Evolutionary conservation across 1,140 invertebrate genomes (phyloP).

Genomic region (Calycopis cecrops): DNA sequence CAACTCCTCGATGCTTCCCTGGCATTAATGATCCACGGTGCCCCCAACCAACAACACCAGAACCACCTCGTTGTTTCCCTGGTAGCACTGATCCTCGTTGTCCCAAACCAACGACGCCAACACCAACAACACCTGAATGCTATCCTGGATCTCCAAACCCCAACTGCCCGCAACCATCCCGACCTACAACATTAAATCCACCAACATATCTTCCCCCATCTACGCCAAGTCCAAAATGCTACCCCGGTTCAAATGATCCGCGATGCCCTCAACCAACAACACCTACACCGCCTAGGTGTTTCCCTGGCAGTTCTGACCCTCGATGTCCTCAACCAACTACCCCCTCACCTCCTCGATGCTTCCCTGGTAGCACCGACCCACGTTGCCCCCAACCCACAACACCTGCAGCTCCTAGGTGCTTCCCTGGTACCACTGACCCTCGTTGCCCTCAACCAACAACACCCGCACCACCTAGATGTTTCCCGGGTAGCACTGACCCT

Average conservation of each 20-base stretch:
- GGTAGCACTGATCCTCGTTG: slow-evolving; percentile 50
- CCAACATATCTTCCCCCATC: slow-evolving; percentile 35
- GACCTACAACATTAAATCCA: slow-evolving; percentile 36
- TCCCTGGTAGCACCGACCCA: slow-evolving; percentile 61
- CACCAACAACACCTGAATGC: slow-evolving; percentile 35
- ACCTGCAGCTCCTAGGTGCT: slow-evolving; percentile 47
- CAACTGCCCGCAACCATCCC: slow-evolving; percentile 44
- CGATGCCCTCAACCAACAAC: slow-evolving; percentile 49
- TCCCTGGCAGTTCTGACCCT: too few relatives aligned
- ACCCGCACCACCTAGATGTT: slow-evolving; percentile 44
- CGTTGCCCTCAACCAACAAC: slow-evolving; percentile 50
- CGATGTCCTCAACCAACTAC: too few relatives aligned
- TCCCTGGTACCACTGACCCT: slow-evolving; percentile 66
- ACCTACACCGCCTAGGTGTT: too few relatives aligned
- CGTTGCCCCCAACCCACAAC: slow-evolving; percentile 51
- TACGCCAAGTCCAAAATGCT: slow-evolving; percentile 38
- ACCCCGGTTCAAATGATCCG: slow-evolving; percentile 58
- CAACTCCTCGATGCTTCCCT: neutral
- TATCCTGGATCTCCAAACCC: slow-evolving; percentile 51
- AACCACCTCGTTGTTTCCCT: slow-evolving; percentile 49
- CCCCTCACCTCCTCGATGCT: slow-evolving; percentile 35
- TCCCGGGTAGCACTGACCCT: slow-evolving; percentile 64
- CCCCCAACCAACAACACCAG: slow-evolving; percentile 40
- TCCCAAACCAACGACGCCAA: slow-evolving; percentile 25
- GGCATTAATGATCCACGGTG: slow-evolving; percentile 21